Evolutionary conservation across 2,797 vertebrate genomes (phyloP).

Genomic region (Hafferia zeledoni): DNA sequence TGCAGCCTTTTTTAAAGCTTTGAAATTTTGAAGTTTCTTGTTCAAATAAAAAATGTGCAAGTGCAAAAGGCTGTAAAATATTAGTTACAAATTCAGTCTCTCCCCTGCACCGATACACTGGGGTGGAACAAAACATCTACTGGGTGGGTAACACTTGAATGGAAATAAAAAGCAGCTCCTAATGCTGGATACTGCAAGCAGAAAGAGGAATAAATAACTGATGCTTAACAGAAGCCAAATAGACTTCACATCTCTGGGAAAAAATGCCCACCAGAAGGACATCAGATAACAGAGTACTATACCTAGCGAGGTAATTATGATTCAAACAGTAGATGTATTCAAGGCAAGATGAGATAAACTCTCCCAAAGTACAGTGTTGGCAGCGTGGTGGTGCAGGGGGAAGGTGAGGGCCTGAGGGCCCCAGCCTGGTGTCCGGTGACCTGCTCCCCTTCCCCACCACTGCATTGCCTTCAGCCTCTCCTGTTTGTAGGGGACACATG

Average conservation of each 20-base stretch:
- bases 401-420: background rate
- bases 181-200: background rate
- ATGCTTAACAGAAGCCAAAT: background rate
- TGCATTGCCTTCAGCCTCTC: background rate
- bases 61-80: background rate
- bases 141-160: background rate
- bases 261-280: background rate
- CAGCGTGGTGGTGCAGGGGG: accelerated
- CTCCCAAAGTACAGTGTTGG: accelerated
- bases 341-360: background rate
- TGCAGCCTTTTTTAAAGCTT: background rate
- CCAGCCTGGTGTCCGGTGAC: accelerated
- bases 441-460: background rate
- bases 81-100: background rate
- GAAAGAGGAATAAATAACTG: background rate
- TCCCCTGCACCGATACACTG: accelerated
- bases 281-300: background rate
- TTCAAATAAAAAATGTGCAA: background rate
- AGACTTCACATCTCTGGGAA: background rate
- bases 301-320: background rate
- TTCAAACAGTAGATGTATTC: background rate
- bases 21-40: background rate
- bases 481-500: accelerated
- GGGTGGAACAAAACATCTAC: background rate
- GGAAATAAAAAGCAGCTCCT: background rate